Percentiles rank a stretch among this genome's conserved stretches.
Evolutionary conservation across 2,113 vertebrate species (phyloP).

Genomic region (Craseonycteris thonglongyai): DNA sequence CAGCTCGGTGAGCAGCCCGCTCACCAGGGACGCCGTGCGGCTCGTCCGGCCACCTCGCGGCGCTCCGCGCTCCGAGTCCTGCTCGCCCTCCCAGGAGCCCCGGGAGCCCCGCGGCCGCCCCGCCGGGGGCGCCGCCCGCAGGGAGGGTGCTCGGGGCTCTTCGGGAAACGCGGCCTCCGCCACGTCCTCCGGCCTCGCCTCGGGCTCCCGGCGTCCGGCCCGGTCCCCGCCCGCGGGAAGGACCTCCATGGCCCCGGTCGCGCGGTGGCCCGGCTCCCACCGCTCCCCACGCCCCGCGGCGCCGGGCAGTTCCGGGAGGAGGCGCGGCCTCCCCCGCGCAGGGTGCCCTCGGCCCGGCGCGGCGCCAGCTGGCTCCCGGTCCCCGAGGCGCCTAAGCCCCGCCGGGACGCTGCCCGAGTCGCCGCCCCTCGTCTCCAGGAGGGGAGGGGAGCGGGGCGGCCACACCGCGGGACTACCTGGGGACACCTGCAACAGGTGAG

Average conservation of each 20-base stretch:
- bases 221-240: not conserved
- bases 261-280: not conserved
- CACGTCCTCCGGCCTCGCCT: not conserved
- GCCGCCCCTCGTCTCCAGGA: not conserved
- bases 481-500: conserved; percentile 3
- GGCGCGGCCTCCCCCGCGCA: not conserved
- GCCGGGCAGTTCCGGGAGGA: conserved; percentile 50
- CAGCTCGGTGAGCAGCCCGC: conserved; percentile 91
- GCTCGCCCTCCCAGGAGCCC: conserved; percentile 38
- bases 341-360: not conserved
- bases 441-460: not conserved
- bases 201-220: not conserved
- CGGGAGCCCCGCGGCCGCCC: not conserved
- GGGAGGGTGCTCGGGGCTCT: fast-evolving
- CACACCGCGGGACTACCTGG: not conserved
- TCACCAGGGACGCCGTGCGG: conserved; percentile 88
- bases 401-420: fast-evolving
- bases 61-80: not conserved
- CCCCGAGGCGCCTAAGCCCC: not conserved
- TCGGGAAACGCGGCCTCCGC: not conserved
- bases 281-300: not conserved
- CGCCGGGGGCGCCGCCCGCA: not conserved
- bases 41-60: conserved; percentile 43
- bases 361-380: not conserved
- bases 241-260: conserved; percentile 48